These are phyloP conservation scores for Tragopan temminckii DNA, from an alignment of 2,797 vertebrate genomes.

Conservation along the genomic window DNA sequence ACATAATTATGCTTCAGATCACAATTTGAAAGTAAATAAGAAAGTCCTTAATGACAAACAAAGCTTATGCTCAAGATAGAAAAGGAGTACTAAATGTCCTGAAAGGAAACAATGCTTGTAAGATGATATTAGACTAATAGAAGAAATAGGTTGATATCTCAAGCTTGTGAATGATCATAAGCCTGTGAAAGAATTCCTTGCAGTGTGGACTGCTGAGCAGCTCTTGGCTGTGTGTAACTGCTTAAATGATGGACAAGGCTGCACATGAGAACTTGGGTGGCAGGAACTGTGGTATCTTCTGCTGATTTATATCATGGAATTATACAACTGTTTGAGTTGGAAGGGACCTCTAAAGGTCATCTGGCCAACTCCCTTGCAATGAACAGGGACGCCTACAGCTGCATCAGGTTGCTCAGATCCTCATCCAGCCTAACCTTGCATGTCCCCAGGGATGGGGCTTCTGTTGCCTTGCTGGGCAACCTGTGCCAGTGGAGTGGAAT, in stretches of 20 bases:
- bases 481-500: neutral
- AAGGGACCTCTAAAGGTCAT: too few relatives aligned
- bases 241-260: neutral
- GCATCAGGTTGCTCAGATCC: too few relatives aligned
- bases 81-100: neutral
- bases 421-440: too few relatives aligned
- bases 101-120: neutral
- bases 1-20: neutral
- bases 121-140: neutral
- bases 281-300: neutral
- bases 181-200: neutral
- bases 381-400: too few relatives aligned
- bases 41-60: neutral
- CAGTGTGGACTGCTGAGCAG: neutral
- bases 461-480: too few relatives aligned
- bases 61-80: neutral
- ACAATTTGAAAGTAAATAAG: neutral
- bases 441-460: too few relatives aligned
- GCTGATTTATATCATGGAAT: neutral
- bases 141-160: neutral
- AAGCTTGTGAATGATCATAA: neutral
- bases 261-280: neutral
- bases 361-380: too few relatives aligned
- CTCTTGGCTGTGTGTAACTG: neutral
- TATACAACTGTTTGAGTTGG: too few relatives aligned